Evolutionary conservation across 2,888 invertebrate genomes (phyloP).

Genomic region (Sphaerophoria taeniata): DNA sequence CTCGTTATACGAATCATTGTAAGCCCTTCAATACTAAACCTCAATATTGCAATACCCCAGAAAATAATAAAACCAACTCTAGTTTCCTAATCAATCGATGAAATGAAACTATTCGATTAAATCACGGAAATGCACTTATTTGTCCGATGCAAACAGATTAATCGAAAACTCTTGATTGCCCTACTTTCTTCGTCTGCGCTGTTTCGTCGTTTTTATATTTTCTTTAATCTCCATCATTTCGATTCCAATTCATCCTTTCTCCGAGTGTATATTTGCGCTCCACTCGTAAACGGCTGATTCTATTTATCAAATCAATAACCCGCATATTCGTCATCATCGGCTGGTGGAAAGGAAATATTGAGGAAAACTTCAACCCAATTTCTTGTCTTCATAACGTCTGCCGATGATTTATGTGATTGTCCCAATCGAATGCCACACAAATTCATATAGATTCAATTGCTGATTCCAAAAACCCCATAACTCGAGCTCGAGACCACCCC

Average conservation of each 20-base stretch:
- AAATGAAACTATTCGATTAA: conserved; percentile 8
- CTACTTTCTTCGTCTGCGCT: not conserved
- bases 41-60: no score
- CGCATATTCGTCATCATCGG: conserved; percentile 2
- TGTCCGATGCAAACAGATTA: not conserved
- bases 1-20: no score
- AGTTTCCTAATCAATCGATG: not conserved
- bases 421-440: no score
- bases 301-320: conserved; percentile 32
- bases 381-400: conserved; percentile 30
- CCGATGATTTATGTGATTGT: conserved; percentile 54
- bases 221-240: not conserved
- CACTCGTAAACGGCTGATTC: conserved; percentile 2
- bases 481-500: conserved; percentile 18
- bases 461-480: conserved; percentile 23
- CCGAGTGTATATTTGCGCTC: conserved; percentile 31
- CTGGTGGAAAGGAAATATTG: no score
- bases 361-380: conserved; percentile 15
- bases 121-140: not conserved
- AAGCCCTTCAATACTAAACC: no score
- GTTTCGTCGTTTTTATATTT: not conserved
- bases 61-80: not conserved
- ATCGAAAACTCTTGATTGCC: conserved; percentile 28
- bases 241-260: conserved; percentile 17
- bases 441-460: no score